These are phyloP conservation scores for Parapsyche elsis DNA, from an alignment of 1,140 invertebrate genomes.

Conservation along the genomic window DNA sequence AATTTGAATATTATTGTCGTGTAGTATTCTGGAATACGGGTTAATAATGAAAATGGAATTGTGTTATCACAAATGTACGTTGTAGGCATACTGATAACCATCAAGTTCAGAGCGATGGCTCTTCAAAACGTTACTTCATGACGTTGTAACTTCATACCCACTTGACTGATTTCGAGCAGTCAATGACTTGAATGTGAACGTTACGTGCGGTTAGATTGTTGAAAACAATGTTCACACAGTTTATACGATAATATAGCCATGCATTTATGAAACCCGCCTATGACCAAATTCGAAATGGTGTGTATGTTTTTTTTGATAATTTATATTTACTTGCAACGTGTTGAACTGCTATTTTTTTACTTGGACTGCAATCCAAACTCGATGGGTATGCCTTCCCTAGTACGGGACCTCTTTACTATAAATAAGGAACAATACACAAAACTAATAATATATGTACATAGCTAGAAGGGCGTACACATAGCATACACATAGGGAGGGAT, in stretches of 20 bases:
- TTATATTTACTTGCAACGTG: slow-evolving; percentile 31
- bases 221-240: not conserved
- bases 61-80: not conserved
- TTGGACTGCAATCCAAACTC: slow-evolving; percentile 48
- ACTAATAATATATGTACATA: slow-evolving; percentile 32
- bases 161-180: too few relatives aligned
- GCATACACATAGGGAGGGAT: not conserved
- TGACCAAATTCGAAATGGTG: not conserved
- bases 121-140: not conserved
- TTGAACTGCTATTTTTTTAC: slow-evolving; percentile 36
- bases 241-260: slow-evolving; percentile 19
- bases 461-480: not conserved
- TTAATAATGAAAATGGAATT: not conserved
- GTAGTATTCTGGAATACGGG: not conserved
- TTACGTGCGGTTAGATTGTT: not conserved
- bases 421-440: slow-evolving; percentile 36
- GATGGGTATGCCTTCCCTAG: slow-evolving; percentile 51
- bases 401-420: slow-evolving; percentile 53
- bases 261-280: not conserved
- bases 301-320: not conserved
- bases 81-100: not conserved
- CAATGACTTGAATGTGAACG: too few relatives aligned
- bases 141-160: too few relatives aligned
- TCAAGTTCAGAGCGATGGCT: not conserved
- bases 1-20: not conserved